Evolutionary conservation across 2,797 vertebrate genomes (phyloP).

Genomic region (Trematomus bernacchii): DNA sequence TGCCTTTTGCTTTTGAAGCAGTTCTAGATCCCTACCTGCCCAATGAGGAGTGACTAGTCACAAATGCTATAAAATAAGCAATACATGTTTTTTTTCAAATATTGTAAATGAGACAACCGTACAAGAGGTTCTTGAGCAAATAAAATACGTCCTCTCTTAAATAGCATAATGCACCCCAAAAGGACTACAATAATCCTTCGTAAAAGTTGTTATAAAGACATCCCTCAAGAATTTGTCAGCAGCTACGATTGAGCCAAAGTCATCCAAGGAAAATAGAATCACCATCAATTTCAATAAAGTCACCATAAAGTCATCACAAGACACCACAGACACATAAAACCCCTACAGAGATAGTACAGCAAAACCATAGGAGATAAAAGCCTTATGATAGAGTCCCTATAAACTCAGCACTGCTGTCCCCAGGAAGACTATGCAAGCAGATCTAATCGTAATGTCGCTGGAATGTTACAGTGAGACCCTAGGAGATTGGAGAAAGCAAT

Average conservation of each 20-base stretch:
- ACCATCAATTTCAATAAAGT: constrained; percentile 7
- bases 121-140: background rate
- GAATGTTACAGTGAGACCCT: constrained; percentile 19
- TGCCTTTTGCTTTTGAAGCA: no score
- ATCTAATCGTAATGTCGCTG: background rate
- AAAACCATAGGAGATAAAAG: constrained; percentile 14
- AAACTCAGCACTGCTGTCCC: constrained; percentile 33
- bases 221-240: constrained; percentile 4
- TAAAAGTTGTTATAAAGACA: constrained; percentile 13
- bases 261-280: constrained; percentile 31
- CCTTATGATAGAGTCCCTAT: constrained; percentile 16
- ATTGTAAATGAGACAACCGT: no score
- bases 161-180: background rate
- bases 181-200: background rate
- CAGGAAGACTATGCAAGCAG: constrained; percentile 1
- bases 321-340: constrained; percentile 23
- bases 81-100: no score
- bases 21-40: no score
- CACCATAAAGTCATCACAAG: constrained; percentile 31
- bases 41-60: no score
- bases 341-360: constrained; percentile 7
- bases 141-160: background rate
- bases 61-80: no score
- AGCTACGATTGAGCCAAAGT: constrained; percentile 23
- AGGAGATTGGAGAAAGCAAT: constrained; percentile 17